Evolutionary conservation across 2,888 invertebrate species (phyloP), one percentile per base, ranked within the genome.

Genomic region (Trissoscelio sp.): DNA sequence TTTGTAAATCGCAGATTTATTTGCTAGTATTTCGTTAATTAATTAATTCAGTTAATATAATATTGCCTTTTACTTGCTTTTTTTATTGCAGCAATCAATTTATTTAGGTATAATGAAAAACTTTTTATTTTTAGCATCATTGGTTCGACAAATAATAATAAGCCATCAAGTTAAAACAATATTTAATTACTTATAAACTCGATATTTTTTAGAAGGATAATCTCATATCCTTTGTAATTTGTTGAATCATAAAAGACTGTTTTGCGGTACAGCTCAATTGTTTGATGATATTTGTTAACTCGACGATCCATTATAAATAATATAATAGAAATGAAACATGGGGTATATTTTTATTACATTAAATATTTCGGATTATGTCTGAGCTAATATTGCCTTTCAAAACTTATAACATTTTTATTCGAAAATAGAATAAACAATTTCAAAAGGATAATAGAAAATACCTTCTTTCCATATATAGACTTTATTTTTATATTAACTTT

Each of bases 401-500:
- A 22, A 22, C 22, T 22, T 22, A n/a, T 24, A n/a, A 48, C 2
- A 22, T 22, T 24, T 48, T 48, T 48, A 48, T 48, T 22, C 22
- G n/a, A 48, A 48, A 48, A 48, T 11, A n/a, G 22, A 44, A 18
- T n/a, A 22, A 22, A 9, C 44, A 11, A 20, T 48, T 48, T 48
- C 22, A 9, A n/a, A n/a, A n/a, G 48, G 11, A 48, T 1, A 48
- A 48, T 22, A 9, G n/a, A 48, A 16, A 46, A 16, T 46, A 18
- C 9, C 44, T 46, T 46, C 18, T 1, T n/a, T n/a, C n/a, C n/a
- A n/a, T n/a, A n/a, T n/a, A n/a, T n/a, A n/a, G n/a, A n/a, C n/a
- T n/a, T n/a, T n/a, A n/a, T 42, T 42, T 42, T 42, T 42, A 42
- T 42, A 42, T 14, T 42, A 42, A 4, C 14, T 42, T 42, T 12